phyloP scores from a whole-genome alignment of 2,888 invertebrate genomes.

The Tipula confusa region DNA sequence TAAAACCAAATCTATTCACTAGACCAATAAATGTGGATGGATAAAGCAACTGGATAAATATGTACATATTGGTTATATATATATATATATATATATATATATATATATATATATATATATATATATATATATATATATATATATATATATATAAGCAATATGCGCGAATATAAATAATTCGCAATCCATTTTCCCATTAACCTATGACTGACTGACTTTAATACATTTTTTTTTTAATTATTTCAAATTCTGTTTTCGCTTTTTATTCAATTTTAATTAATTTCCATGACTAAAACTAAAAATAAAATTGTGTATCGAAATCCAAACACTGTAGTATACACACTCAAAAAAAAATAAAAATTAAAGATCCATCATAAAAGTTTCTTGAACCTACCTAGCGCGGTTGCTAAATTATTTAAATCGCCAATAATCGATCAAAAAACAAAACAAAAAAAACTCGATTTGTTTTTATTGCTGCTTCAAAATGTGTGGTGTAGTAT shows the following conservation, averaged over 20 bases:
- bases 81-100: no score
- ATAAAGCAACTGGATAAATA: background rate
- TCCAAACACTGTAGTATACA: background rate
- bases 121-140: no score
- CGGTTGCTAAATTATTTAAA: background rate
- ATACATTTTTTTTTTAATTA: background rate
- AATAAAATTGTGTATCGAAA: background rate
- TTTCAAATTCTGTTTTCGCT: slow-evolving; percentile 6
- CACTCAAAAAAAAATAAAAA: background rate
- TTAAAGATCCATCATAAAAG: background rate
- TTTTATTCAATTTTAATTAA: slow-evolving; percentile 3
- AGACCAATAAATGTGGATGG: background rate
- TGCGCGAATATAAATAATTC: background rate
- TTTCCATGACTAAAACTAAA: background rate
- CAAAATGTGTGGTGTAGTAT: background rate
- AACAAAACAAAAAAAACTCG: no score
- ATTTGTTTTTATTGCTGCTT: background rate
- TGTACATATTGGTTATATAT: no score
- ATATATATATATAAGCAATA: background rate
- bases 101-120: no score
- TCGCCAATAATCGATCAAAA: slow-evolving; percentile 3
- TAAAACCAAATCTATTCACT: background rate
- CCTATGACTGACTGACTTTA: slow-evolving; percentile 20
- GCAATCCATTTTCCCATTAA: background rate
- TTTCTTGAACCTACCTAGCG: background rate